phyloP scores from a whole-genome alignment of 1,140 invertebrate genomes.

The Acyrthosiphon pisum region DNA sequence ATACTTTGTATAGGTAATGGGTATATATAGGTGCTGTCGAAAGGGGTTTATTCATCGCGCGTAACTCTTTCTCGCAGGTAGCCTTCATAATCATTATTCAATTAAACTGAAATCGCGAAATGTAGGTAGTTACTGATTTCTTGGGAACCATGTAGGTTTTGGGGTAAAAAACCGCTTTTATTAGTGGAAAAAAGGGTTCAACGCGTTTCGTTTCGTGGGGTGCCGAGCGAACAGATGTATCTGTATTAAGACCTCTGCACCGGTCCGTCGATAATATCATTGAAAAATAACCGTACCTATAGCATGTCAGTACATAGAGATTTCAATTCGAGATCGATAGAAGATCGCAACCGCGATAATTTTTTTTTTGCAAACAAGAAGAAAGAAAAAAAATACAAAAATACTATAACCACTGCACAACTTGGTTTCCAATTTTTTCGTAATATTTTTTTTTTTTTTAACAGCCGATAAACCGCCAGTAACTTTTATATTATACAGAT shows the following conservation, averaged over 20 bases:
- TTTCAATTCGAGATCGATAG: not conserved
- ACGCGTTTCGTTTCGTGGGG: not conserved
- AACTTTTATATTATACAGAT: not conserved
- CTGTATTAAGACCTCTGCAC: not conserved
- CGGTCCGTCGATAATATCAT: constrained; percentile 25
- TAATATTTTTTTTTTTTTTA: not conserved
- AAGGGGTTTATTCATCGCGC: constrained; percentile 3
- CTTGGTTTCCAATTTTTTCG: not conserved
- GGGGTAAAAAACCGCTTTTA: constrained; percentile 49
- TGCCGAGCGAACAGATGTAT: constrained; percentile 30
- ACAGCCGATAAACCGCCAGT: not conserved
- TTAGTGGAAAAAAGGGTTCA: not conserved
- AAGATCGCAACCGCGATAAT: constrained; percentile 7
- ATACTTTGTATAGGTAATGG: not conserved
- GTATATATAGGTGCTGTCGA: not conserved
- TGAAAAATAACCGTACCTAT: not conserved
- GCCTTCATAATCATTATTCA: not conserved
- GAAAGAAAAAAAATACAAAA: not conserved
- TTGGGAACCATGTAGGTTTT: constrained; percentile 33
- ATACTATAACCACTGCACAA: not conserved
- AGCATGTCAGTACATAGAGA: not conserved
- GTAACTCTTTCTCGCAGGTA: constrained; percentile 40
- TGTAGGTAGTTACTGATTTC: not conserved
- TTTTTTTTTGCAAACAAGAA: not conserved
- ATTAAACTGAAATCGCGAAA: not conserved